Conservation (phyloP, 2,797 vertebrate genomes). For the Mus spretus region DNA sequence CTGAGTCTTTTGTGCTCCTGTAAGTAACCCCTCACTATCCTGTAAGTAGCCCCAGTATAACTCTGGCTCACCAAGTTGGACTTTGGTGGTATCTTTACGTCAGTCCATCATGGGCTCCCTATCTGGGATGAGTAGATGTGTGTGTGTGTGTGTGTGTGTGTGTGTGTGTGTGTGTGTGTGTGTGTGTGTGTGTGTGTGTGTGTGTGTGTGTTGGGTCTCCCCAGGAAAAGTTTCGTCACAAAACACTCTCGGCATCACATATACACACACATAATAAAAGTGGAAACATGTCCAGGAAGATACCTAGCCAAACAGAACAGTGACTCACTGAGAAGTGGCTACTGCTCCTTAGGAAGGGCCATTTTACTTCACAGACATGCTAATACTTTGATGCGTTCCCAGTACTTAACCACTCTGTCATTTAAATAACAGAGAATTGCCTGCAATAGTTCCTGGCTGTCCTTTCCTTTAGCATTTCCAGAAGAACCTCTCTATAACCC, state of each 20-base stretch:
- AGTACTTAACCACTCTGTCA: background rate
- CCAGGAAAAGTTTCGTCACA: background rate
- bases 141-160: background rate
- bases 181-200: background rate
- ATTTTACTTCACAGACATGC: background rate
- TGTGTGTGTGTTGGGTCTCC: background rate
- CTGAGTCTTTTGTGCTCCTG: background rate
- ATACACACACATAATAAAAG: background rate
- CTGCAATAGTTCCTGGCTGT: too few relatives aligned
- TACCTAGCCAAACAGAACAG: background rate
- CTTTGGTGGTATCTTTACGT: background rate
- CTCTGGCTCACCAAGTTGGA: background rate
- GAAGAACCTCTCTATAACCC: background rate
- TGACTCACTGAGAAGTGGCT: background rate
- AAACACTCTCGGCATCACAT: background rate
- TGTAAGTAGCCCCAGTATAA: background rate
- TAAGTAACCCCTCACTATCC: background rate
- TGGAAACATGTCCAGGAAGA: background rate
- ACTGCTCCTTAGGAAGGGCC: background rate
- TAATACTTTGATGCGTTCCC: background rate
- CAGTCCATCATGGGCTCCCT: background rate
- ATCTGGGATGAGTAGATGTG: background rate
- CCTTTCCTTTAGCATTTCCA: background rate
- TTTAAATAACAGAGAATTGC: background rate
- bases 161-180: background rate